phyloP scores from a whole-genome alignment of 1,140 invertebrate genomes.

The Colletes gigas region DNA sequence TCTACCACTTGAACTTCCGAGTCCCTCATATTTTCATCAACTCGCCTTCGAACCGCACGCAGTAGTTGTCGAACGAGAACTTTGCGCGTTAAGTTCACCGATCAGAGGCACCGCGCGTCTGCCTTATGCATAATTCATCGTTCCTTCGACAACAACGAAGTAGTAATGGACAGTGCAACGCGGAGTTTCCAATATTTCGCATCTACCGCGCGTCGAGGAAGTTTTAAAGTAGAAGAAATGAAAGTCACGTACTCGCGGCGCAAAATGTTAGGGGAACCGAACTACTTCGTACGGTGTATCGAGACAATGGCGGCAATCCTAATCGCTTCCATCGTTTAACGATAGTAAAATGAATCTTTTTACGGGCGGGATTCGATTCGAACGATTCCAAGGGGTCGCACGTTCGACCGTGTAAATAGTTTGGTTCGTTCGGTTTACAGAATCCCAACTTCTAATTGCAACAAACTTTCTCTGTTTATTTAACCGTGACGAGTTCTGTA shows the following conservation, averaged over 20 bases:
- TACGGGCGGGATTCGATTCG: too few species aligned
- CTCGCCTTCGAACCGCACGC: conserved; percentile 11
- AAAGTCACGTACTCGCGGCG: neutral
- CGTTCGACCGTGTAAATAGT: too few species aligned
- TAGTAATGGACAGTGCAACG: conserved; percentile 26
- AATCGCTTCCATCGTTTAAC: too few species aligned
- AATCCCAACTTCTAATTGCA: neutral
- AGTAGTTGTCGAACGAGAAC: conserved; percentile 3
- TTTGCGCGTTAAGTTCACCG: conserved; percentile 20
- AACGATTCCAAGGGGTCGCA: too few species aligned
- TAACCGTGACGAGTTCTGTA: neutral
- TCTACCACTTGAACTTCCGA: conserved; percentile 1
- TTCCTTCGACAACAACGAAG: conserved; percentile 26
- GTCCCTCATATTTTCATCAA: conserved; percentile 21
- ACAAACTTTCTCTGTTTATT: neutral
- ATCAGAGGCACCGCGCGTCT: neutral
- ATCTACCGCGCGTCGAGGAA: conserved; percentile 5
- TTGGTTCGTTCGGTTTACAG: too few species aligned
- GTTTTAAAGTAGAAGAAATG: conserved; percentile 8
- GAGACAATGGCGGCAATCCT: too few species aligned
- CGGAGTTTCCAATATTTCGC: conserved; percentile 22
- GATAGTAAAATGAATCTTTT: too few species aligned
- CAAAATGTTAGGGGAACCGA: neutral
- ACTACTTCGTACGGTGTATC: neutral
- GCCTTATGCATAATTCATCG: conserved; percentile 28